phyloP scores from a whole-genome alignment of 37 sponge, comb jelly and placozoan genomes.

The Axinella damicornis region DNA sequence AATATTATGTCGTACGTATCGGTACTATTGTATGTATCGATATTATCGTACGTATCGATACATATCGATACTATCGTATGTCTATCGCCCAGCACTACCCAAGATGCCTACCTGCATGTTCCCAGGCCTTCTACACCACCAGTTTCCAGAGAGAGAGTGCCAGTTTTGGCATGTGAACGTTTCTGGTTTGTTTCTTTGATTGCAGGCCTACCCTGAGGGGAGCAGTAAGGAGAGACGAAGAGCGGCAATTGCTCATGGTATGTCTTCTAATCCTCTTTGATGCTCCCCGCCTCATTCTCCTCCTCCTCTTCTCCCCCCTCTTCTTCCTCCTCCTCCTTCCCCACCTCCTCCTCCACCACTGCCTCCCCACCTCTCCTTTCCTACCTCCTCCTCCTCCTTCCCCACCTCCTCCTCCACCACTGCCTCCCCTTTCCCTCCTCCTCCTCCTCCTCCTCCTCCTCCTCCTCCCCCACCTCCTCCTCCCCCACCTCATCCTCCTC shows the following conservation, averaged over 20 bases:
- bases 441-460: neutral
- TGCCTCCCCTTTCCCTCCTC: too few relatives aligned
- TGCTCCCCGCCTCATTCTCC: neutral
- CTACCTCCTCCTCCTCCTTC: neutral
- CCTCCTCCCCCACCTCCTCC: neutral
- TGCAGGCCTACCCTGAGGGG: slow-evolving; percentile 94
- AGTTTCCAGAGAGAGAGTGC: too few relatives aligned
- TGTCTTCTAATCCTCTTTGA: neutral
- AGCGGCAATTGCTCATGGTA: slow-evolving; percentile 90
- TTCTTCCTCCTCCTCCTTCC: neutral
- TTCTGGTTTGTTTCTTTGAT: neutral
- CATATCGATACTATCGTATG: too few relatives aligned
- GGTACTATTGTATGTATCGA: too few relatives aligned
- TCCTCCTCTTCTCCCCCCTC: neutral
- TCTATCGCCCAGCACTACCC: too few relatives aligned
- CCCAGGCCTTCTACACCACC: too few relatives aligned
- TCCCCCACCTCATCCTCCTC: slow-evolving; percentile 80
- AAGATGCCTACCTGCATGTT: too few relatives aligned
- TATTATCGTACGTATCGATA: too few relatives aligned
- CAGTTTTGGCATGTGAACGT: too few relatives aligned
- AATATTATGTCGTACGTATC: too few relatives aligned
- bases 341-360: neutral
- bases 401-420: neutral
- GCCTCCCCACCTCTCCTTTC: neutral
- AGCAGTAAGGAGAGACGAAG: slow-evolving; percentile 97